phyloP scores from a whole-genome alignment of 1,140 invertebrate genomes.

The Drosophila parvula region DNA sequence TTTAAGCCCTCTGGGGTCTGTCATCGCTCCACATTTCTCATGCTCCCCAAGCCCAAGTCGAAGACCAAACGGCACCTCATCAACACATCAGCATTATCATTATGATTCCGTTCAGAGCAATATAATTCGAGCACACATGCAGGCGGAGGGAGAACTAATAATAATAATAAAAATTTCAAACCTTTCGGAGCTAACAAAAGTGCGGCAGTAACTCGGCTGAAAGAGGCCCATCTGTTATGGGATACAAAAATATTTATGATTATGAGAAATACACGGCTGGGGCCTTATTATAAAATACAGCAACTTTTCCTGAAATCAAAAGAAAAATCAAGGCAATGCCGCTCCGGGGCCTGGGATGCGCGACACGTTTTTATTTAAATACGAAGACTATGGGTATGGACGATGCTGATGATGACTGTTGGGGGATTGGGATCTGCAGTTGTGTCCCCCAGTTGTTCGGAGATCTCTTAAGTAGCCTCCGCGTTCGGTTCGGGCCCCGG shows the following conservation, averaged over 20 bases:
- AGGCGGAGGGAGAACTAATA: slow-evolving; percentile 29
- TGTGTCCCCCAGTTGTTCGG: slow-evolving; percentile 44
- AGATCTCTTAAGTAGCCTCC: slow-evolving; percentile 64
- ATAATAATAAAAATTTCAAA: slow-evolving; percentile 62
- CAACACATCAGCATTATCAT: slow-evolving; percentile 81
- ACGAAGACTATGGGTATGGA: slow-evolving; percentile 14
- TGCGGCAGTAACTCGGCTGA: slow-evolving; percentile 28
- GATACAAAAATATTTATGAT: slow-evolving; percentile 79
- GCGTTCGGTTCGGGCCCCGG: slow-evolving; percentile 28
- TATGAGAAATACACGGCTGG: slow-evolving; percentile 76
- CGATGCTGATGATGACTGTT: slow-evolving; percentile 33
- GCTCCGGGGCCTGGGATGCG: slow-evolving; percentile 34
- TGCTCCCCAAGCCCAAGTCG: slow-evolving; percentile 9
- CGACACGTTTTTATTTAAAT: slow-evolving; percentile 71
- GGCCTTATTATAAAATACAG: slow-evolving; percentile 80
- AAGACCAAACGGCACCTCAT: slow-evolving; percentile 77
- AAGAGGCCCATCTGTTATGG: slow-evolving; percentile 40
- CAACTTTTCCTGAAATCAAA: slow-evolving; percentile 79
- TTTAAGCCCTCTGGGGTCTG: slow-evolving; percentile 29
- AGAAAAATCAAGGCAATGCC: slow-evolving; percentile 70
- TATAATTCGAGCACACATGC: slow-evolving; percentile 38
- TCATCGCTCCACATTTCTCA: slow-evolving; percentile 61
- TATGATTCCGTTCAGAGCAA: slow-evolving; percentile 55
- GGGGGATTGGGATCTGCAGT: slow-evolving; percentile 14
- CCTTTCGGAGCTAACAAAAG: slow-evolving; percentile 38